Evolutionary conservation across 2,797 vertebrate genomes (phyloP), one percentile per base, ranked within the genome.

Genomic region (Ambastaia sidthimunki): DNA sequence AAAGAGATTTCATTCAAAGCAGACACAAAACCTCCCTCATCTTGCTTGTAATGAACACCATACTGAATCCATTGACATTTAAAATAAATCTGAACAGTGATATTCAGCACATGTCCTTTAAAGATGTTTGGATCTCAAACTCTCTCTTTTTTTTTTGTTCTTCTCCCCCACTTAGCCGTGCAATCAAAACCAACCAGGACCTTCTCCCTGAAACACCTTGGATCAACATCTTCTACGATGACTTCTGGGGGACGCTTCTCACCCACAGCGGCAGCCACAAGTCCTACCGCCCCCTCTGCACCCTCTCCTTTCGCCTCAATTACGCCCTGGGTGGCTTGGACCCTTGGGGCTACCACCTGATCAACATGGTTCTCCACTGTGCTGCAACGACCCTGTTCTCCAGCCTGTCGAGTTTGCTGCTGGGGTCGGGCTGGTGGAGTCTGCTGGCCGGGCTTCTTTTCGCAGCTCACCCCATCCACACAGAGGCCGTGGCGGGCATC

Each of bases 251-350:
- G 19, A 99, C 98, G 0, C 91, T 98, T 60, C 97, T 99, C 80
- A 99, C 98, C 0, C 98, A 99, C 93, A 99, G 96, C 3, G 98
- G 98, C 81, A 99, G 98, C 90, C 98, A 99, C 91, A 99, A 99
- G 92, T 99, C 98, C 16, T 99, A 98, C 89, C 92, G 98, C 76
- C 98, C 98, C 0, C 93, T 99, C 89, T 99, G 98, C 89, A 98
- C 98, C 0, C 95, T 99, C 63, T 99, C 98, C 85, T 99, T 99
- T 89, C 97, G 98, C 69, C 92, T 98, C 70, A 99, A 99, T 91
- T 94, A 97, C 0, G 95, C 95, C 0, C 66, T 95, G 9, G 97
- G 97, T 68, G 97, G 95, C 76, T 90, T 99, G 92, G 95, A 98
- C 75, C 98, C 98, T 0, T 98, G 96, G 96, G 95, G 97, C 74